These are phyloP conservation scores for Pseudomyrmex concolor DNA, from an alignment of 1,140 invertebrate species.

Conservation along the genomic window DNA sequence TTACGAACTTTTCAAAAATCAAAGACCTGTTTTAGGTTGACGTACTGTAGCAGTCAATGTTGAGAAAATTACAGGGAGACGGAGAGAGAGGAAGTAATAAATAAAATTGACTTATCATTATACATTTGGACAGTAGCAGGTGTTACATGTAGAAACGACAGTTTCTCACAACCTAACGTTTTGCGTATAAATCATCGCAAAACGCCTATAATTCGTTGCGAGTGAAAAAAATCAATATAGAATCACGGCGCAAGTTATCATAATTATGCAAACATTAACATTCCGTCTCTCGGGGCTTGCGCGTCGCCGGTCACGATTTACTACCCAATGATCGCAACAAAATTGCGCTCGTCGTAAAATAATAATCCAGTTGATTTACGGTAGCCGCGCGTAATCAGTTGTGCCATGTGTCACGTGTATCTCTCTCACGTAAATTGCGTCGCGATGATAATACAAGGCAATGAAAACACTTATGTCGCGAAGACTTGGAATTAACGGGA, in stretches of 20 bases:
- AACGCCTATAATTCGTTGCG: conserved; percentile 23
- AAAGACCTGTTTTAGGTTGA: background rate
- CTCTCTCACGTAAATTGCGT: conserved; percentile 29
- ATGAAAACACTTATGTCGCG: conserved; percentile 34
- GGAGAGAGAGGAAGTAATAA: conserved; percentile 19
- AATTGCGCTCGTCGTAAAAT: conserved; percentile 51
- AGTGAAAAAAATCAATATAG: conserved; percentile 10
- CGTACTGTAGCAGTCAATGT: conserved; percentile 1
- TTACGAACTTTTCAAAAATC: background rate
- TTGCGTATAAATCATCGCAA: conserved; percentile 33
- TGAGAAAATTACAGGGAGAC: background rate
- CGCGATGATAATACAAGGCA: conserved; percentile 27
- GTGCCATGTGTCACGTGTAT: conserved; percentile 2
- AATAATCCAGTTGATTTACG: conserved; percentile 54
- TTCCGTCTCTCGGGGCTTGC: conserved; percentile 33
- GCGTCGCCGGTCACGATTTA: conserved; percentile 36
- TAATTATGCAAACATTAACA: conserved; percentile 55
- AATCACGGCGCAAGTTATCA: conserved; percentile 32
- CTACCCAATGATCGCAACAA: conserved; percentile 53
- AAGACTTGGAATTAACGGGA: conserved; percentile 18
- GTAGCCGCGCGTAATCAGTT: conserved; percentile 42
- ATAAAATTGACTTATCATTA: conserved; percentile 41
- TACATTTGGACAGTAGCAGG: conserved; percentile 25
- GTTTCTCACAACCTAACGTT: background rate
- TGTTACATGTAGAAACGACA: conserved; percentile 14